A percentile compares a stretch with the other conserved stretches of the same genome.
These are phyloP conservation scores for Caracal caracal DNA, from an alignment of 2,113 vertebrate genomes.

Conservation along the genomic window DNA sequence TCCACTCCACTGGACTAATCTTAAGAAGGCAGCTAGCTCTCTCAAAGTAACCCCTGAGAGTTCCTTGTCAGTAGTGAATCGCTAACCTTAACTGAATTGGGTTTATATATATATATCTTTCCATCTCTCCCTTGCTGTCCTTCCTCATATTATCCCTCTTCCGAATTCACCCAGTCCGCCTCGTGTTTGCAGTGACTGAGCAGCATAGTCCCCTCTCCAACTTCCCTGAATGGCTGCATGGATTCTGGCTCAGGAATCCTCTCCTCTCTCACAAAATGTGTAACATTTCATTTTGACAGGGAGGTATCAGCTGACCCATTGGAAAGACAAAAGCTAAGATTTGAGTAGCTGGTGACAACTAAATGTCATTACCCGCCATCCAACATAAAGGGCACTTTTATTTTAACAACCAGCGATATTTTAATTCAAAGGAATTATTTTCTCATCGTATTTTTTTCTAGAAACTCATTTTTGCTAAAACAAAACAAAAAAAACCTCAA, in stretches of 20 bases:
- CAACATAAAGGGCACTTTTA: not conserved
- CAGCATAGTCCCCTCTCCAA: not conserved
- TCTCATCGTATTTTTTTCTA: not conserved
- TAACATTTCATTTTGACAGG: not conserved
- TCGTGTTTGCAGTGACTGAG: not conserved
- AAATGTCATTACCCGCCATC: not conserved
- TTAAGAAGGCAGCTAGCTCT: not conserved
- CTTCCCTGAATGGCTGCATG: not conserved
- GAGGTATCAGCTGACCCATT: not conserved
- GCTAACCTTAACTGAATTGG: not conserved
- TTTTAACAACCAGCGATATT: not conserved
- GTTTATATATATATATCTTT: not conserved
- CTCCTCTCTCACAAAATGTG: not conserved
- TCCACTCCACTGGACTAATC: not conserved
- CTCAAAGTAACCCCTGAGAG: not conserved
- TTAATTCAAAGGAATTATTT: not conserved
- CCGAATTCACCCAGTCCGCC: not conserved
- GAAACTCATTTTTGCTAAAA: not conserved
- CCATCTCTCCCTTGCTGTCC: not conserved
- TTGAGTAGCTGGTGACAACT: not conserved
- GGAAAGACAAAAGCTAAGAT: not conserved
- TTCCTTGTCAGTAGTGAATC: not conserved
- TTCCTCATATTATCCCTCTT: not conserved
- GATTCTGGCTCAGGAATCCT: not conserved
- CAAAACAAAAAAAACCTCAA: not conserved